A percentile compares a stretch with the other conserved stretches of the same genome.
Evolutionary conservation across 2,888 invertebrate species (phyloP).

Genomic region (Syrista parreyssii): DNA sequence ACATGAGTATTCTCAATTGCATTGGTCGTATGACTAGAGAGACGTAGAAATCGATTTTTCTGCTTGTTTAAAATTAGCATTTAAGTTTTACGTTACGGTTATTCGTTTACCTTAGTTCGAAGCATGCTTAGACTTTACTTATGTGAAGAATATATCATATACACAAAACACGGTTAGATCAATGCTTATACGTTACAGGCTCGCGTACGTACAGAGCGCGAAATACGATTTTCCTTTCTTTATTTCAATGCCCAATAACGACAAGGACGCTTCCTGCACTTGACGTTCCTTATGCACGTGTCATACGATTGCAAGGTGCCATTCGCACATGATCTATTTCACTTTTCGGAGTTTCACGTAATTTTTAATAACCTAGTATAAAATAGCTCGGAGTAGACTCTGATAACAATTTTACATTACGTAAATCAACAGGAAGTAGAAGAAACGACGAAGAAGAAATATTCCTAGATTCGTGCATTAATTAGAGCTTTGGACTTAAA

Average conservation of each 20-base stretch:
- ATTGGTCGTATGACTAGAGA: constrained; percentile 9
- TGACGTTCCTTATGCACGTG: background rate
- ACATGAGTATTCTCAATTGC: constrained; percentile 3
- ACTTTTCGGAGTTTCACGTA: too few species aligned
- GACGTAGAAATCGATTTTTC: constrained; percentile 4
- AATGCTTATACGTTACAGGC: background rate
- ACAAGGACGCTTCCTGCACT: background rate
- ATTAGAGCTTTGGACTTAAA: background rate
- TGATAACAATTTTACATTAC: background rate
- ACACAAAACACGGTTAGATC: constrained; percentile 5
- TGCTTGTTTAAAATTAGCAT: background rate
- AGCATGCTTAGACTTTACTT: constrained; percentile 1
- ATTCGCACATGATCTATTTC: too few species aligned
- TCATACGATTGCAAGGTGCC: background rate
- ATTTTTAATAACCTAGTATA: background rate
- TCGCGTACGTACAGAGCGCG: background rate
- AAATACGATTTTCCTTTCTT: background rate
- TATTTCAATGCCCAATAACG: background rate
- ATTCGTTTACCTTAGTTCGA: background rate
- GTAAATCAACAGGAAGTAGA: background rate
- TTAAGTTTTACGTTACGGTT: background rate
- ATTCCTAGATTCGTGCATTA: background rate
- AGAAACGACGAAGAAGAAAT: background rate
- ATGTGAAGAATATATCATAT: background rate
- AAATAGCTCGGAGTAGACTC: background rate